These are phyloP conservation scores for Pecten maximus DNA, from an alignment of 2,888 invertebrate species.

Conservation along the genomic window DNA sequence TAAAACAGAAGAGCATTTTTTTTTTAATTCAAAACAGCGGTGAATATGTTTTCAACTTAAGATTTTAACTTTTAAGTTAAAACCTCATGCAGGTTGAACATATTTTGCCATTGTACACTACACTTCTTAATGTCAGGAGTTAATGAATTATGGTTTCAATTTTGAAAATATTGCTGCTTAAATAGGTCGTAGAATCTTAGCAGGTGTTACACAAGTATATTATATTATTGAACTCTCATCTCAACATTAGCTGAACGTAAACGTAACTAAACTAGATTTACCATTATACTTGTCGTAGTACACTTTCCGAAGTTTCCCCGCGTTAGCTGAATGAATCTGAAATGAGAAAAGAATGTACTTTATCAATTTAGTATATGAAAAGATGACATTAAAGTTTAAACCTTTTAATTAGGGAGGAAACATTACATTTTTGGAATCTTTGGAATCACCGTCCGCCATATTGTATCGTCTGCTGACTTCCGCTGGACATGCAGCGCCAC, in stretches of 20 bases:
- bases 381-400: neutral
- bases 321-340: constrained; percentile 60
- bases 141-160: too few species aligned
- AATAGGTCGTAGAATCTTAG: too few species aligned
- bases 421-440: neutral
- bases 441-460: constrained; percentile 18
- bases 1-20: neutral
- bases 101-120: too few species aligned
- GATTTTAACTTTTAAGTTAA: too few species aligned
- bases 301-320: constrained; percentile 67
- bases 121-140: too few species aligned
- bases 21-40: neutral
- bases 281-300: constrained; percentile 74
- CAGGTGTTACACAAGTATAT: too few species aligned
- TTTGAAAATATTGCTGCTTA: too few species aligned
- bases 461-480: constrained; percentile 35
- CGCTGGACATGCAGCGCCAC: neutral
- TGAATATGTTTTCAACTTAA: too few species aligned
- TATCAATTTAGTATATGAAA: neutral
- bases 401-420: neutral
- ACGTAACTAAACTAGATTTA: constrained; percentile 58
- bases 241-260: too few species aligned
- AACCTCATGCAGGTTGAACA: too few species aligned
- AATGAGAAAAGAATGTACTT: constrained; percentile 47
- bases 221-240: too few species aligned